Evolutionary conservation across 2,797 vertebrate species (phyloP), one percentile per base, ranked within the genome.

Genomic region (Amblyraja radiata): DNA sequence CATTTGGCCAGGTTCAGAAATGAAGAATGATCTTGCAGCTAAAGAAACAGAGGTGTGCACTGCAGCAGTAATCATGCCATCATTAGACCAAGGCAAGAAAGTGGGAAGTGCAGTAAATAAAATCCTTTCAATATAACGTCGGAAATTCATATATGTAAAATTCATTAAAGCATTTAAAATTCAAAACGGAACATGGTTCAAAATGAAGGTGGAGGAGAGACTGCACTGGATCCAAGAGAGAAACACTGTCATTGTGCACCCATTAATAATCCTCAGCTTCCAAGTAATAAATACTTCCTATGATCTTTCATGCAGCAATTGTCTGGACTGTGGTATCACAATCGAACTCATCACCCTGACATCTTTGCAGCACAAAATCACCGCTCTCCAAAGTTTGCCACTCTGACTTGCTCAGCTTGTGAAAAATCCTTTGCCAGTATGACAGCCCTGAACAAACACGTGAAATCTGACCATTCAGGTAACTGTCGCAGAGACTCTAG

Each of bases 281-380:
- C 23, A 61, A 13, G 21, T 83, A 91, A 73, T 21, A 58, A 36
- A 93, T 74, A 92, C 32, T 36, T 71, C 93, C 79, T 76, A n/a
- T 93, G 93, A 63, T 94, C 93, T 94, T 93, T 93, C 95, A 58
- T 94, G 11, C 95, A 99, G 98, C 98, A 98, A 95, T 95, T 98
- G 74, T 99, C 98, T 6, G 98, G 98, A 13, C 94, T 99, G 83
- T 99, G 98, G 98, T 99, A 98, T 94, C 98, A 98, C 93, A 99
- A 98, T 95, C 96, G 97, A 93, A 98, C 97, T 80, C 97, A 97
- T 93, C 98, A 98, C 90, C 97, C 97, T 0, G 97, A 98, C 1
- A 95, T 97, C 80, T 98, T 97, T 94, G 97, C 97, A 18, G 97
- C 95, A 92, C 97, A 98, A 94, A 97, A 97, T 93, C 95, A 96